Evolutionary conservation across 2,888 invertebrate species (phyloP), one percentile per base, ranked within the genome.

Genomic region (Bembecia ichneumoniformis): DNA sequence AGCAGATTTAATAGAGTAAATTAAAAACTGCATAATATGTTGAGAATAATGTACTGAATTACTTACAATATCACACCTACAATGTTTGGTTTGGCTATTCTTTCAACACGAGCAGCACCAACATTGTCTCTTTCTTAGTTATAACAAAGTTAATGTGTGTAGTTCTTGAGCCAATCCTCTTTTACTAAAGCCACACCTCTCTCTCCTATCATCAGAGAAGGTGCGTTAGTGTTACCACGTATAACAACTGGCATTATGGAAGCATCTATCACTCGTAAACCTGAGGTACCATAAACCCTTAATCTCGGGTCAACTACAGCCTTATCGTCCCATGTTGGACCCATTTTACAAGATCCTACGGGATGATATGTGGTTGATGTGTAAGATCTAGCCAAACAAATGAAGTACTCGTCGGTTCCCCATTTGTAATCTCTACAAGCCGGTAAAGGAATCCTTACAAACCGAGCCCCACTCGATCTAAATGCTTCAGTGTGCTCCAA

Each of bases 191-290:
- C 68, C 0, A 62, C 74, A 0, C 77, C 82, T 49, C 63, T 17
- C 49, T 94, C 94, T 0, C 91, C 95, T 47, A 94, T 93, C 94
- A 94, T 94, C 9, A 95, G 91, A 0, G 90, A 88, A 0, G 95
- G 92, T 0, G 93, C 95, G 62, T 94, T 94, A 0, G 94, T 94
- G 66, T 95, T 95, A 0, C 93, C 94, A 54, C 93, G 92, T 0
- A 92, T 83, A 28, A 95, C 90, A 0, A 76, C 80, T 0, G 95
- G 96, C 94, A 95, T 95, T 40, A 96, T 91, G 3, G 94, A 93
- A 0, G 93, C 91, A 67, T 95, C 95, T 1, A 91, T 90, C 0
- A 95, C 94, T 48, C 94, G 83, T 0, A 93, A 65, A 3, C 87
- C 75, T 4, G 58, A 48, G 0, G 80, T 50, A 1, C 94, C 94